Base-by-base conservation (phyloP, 2,113 vertebrate species). In the Ceratotherium simum region DNA sequence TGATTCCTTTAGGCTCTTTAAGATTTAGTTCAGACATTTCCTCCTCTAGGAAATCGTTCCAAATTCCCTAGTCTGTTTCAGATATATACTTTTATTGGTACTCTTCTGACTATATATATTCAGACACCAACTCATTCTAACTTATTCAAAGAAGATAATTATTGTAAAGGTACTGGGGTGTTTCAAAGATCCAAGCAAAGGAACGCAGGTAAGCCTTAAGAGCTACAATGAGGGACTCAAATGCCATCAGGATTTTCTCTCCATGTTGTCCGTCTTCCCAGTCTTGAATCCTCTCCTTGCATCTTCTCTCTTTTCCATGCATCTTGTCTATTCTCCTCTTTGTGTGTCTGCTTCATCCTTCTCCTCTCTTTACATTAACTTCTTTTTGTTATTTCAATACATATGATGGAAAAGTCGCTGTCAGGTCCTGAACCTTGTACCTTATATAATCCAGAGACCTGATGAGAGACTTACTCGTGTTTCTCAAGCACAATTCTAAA, bases 41-140 rank as follows among this genome's bases (percentile, higher is more conserved):
- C 31, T 84, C 27, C 69, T 93, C 64, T 62, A 88, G 87, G 72
- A 95, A 83, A 93, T 91, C 81, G 75, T 96, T 62, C n/a, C 39
- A 91, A 58, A 93, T 76, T 67, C 54, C 42, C 33, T 88, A 42
- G 76, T 67, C 39, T 91, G 56, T 93, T 86, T 95, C 81, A 82
- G n/a, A 83, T 48, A 90, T 8, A 83, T 21, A 54, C 16, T 84
- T 95, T 95, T 73, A 80, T 10, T 95, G 48, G 64, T 73, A 78
- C 7, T 76, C 10, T 25, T 85, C 29, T 92, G 96, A 46, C 21
- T 58, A 83, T 46, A 80, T 54, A 65, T 67, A 39, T 95, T 85
- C 36, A 95, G 36, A 91, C 78, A 86, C 27, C 36, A 93, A 67
- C 64, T 64, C 70, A 67, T 83, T 72, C 39, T 76, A 91, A 95